Evolutionary conservation across 2,888 invertebrate species (phyloP).

Genomic region (Apotomis capreana): DNA sequence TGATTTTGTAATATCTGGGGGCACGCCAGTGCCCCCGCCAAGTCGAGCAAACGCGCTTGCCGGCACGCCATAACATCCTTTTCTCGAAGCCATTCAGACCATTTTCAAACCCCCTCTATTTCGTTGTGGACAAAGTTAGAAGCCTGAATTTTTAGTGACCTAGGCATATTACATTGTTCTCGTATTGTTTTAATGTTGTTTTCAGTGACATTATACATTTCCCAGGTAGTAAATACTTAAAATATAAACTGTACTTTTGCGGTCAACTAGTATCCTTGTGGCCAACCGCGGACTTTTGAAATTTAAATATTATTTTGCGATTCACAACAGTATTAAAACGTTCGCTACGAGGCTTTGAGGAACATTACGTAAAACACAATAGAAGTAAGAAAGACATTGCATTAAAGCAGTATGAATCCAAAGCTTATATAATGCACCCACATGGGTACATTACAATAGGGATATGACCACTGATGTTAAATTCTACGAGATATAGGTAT

Average conservation of each 20-base stretch:
- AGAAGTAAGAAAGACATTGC: background rate
- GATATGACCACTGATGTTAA: background rate
- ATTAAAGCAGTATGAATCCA: no score
- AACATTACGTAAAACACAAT: conserved; percentile 4
- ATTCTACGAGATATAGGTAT: no score
- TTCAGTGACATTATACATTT: background rate
- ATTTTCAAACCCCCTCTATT: no score
- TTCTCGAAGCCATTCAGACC: no score
- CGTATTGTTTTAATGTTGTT: background rate
- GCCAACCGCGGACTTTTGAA: conserved; percentile 11
- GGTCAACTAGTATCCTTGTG: conserved; percentile 9
- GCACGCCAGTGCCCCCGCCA: no score
- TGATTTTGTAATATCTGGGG: no score
- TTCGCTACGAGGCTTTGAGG: conserved; percentile 11
- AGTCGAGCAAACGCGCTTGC: no score
- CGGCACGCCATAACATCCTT: no score
- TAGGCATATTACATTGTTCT: no score
- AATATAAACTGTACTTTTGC: background rate
- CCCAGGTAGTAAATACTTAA: background rate
- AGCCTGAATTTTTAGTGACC: no score
- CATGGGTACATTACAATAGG: background rate
- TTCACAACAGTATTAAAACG: conserved; percentile 30
- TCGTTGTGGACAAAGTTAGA: no score
- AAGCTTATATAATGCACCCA: no score
- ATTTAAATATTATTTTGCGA: conserved; percentile 15